Evolutionary conservation across 2,113 vertebrate species (phyloP).

Genomic region (Rynchops niger): DNA sequence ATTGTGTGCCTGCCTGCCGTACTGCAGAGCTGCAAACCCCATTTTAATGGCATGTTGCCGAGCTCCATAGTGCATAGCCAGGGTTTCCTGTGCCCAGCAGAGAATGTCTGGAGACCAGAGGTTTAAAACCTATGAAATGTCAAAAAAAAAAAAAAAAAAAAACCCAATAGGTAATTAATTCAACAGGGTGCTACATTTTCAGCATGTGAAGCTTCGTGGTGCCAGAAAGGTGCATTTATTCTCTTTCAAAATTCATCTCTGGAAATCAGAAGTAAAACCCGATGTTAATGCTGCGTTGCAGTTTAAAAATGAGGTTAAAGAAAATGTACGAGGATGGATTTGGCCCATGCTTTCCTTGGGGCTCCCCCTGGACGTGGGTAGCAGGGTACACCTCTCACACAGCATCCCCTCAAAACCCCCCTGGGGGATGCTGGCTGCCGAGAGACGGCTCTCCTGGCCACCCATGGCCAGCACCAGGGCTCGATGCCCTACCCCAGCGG

Average conservation of each 20-base stretch:
- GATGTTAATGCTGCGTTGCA: background rate
- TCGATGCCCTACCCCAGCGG: background rate
- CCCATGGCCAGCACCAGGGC: rapidly evolving
- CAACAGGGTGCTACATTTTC: background rate
- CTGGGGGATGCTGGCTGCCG: rapidly evolving
- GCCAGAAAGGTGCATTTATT: background rate
- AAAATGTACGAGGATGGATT: background rate
- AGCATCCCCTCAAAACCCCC: background rate
- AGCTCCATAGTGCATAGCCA: background rate
- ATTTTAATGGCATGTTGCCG: background rate
- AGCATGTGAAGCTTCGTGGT: background rate
- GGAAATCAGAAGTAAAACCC: background rate
- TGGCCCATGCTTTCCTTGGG: background rate
- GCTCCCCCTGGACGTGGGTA: background rate
- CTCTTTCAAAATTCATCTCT: background rate
- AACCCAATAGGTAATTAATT: background rate
- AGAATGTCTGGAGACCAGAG: background rate
- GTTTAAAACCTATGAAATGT: background rate
- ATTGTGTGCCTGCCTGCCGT: background rate
- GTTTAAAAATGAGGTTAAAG: background rate
- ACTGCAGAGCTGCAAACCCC: background rate
- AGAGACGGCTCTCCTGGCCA: rapidly evolving
- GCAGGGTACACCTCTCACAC: background rate
- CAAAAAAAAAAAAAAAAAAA: background rate
- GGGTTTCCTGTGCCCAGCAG: background rate